Evolutionary conservation across 2,888 invertebrate species (phyloP), one percentile per base, ranked within the genome.

Genomic region (Metalampra italica): DNA sequence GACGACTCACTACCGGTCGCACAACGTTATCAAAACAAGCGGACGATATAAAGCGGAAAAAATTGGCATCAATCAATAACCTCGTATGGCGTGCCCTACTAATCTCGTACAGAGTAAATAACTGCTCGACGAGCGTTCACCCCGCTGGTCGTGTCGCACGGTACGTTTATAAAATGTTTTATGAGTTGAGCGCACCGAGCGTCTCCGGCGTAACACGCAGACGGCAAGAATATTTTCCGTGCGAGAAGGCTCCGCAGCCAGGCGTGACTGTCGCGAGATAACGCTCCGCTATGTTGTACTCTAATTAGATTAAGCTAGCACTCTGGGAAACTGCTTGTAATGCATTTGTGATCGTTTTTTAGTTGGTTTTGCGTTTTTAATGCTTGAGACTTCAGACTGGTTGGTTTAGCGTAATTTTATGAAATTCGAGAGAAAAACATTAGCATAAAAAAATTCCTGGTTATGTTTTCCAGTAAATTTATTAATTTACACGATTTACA

Each of bases 61-160:
- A 71, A 63, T 45, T 69, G 58, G 66, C 71, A 78, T 70, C 71
- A 80, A 83, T 84, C 82, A 79, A 82, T 81, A 74, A 68, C 60
- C 65, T 61, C 60, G 54, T 56, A 68, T 69, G 65, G 61, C 69
- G 62, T 69, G 68, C 54, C 66, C 70, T 66, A 66, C 63, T 72
- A 72, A 72, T 75, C 60, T 59, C 52, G 55, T 43, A 53, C 48
- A 52, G 51, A 64, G 62, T 54, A 72, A 66, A 64, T 66, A 67
- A 54, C 55, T 58, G 52, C 47, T 55, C 52, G 47, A 57, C 64
- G 73, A 69, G 69, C 75, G 71, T 73, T 76, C 67, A 72, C 68
- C 68, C 65, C 50, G n/a, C n/a, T n/a, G 46, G 45, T 43, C 40
- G n/a, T 30, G 46, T 42, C 40, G 42, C 54, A 53, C 46, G 56